These are phyloP conservation scores for Pachymerium ferrugineum DNA, from an alignment of 2,888 invertebrate genomes.

Conservation along the genomic window DNA sequence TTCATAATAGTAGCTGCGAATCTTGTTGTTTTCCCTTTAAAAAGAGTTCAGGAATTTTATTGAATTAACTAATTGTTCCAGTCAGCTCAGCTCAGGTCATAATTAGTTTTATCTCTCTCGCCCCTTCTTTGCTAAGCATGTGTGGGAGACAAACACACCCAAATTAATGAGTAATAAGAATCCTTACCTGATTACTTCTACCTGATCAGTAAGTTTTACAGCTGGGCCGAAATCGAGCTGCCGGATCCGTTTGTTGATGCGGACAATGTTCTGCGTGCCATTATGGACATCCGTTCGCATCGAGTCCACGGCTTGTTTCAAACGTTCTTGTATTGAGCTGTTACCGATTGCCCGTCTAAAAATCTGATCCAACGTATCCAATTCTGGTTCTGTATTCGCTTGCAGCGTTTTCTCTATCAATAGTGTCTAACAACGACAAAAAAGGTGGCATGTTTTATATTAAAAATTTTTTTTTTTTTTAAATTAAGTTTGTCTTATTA, in stretches of 20 bases:
- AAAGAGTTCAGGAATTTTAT: no score
- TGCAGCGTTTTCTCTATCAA: slow-evolving; percentile 37
- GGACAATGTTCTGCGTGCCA: slow-evolving; percentile 38
- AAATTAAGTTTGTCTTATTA: no score
- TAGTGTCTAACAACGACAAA: slow-evolving; percentile 36
- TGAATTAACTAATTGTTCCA: no score
- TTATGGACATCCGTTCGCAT: slow-evolving; percentile 38
- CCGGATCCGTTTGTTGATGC: slow-evolving; percentile 40
- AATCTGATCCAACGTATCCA: slow-evolving; percentile 30
- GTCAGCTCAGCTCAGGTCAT: no score
- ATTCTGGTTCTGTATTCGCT: slow-evolving; percentile 36
- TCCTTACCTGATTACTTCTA: slow-evolving; percentile 45
- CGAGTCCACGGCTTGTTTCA: slow-evolving; percentile 36
- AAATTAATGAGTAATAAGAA: background rate
- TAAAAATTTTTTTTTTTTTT: no score
- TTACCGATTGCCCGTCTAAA: slow-evolving; percentile 35
- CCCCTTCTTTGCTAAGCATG: no score
- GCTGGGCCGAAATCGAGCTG: slow-evolving; percentile 37
- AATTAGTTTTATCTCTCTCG: no score
- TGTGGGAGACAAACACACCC: no score
- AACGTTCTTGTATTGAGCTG: slow-evolving; percentile 34
- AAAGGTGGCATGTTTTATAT: no score
- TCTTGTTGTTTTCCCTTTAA: no score
- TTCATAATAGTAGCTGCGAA: no score
- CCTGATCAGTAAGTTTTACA: slow-evolving; percentile 42